Evolutionary conservation across 2,888 invertebrate species (phyloP), one percentile per base, ranked within the genome.

Genomic region (Nemapogon koenigi): DNA sequence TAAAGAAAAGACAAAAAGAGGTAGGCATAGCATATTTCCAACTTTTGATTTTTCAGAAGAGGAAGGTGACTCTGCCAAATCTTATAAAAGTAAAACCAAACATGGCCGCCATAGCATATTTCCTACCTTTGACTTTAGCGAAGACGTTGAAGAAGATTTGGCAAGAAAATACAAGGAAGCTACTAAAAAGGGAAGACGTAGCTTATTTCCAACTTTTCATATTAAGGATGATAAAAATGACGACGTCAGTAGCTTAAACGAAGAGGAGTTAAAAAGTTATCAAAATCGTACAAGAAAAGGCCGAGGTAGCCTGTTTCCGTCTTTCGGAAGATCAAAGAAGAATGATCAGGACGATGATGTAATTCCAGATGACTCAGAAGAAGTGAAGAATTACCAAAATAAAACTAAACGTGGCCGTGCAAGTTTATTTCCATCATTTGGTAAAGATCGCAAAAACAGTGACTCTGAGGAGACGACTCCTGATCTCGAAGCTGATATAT

Each of bases 311-410:
- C 29, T 42, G 4, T 42, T 42, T 16, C 42, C 42, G 1, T 36
- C 40, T n/a, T 42, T 42, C 29, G 42, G 42, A 4, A 40, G 35
- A 38, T 11, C 19, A 26, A 39, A 40, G 18, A 66, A 67, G 46
- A 65, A 63, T 45, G 54, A 51, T 17, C 75, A 76, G 35, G 73
- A 60, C 11, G 60, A 76, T 31, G 63, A 66, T 25, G 52, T 63
- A 16, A 54, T 76, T 50, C 75, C 76, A 2, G 76, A 76, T 49
- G 70, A 67, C 49, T 72, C 75, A 13, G 76, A 75, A 38, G 78
- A 78, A 50, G 53, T 76, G 16, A 65, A 69, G 2, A 62, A 67
- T 39, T 76, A 76, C 43, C 72, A 72, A 49, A 70, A 66, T 41
- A 75, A 75, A 49, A 72, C 75, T 3, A 57, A 55, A 27, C 53